Percentiles rank a stretch among this genome's conserved stretches.
Conservation (phyloP, 2,888 invertebrate species). For the Liodrosophila aerea region DNA sequence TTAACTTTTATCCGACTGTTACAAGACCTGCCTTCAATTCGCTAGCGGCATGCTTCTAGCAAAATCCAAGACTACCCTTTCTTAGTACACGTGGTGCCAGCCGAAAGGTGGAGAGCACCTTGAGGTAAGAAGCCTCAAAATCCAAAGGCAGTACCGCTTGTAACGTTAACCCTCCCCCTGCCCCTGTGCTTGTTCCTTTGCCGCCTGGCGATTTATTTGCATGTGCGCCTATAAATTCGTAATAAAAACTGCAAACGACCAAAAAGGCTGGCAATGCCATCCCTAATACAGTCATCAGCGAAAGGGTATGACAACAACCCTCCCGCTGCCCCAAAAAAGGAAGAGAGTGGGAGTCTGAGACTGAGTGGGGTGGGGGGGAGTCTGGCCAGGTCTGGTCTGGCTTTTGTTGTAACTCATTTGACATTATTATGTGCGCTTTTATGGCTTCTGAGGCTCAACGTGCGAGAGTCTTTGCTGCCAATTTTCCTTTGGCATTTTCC, state of each 20-base stretch:
- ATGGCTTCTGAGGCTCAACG: slow-evolving; percentile 71
- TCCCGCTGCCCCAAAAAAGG: slow-evolving; percentile 6
- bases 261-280: slow-evolving; percentile 50
- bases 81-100: too few species aligned
- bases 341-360: slow-evolving; percentile 7
- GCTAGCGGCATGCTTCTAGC: too few species aligned
- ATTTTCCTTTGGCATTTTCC: slow-evolving; percentile 36
- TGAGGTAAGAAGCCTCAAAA: too few species aligned
- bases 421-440: slow-evolving; percentile 78
- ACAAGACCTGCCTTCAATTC: too few species aligned
- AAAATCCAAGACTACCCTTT: too few species aligned
- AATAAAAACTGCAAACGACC: slow-evolving; percentile 79
- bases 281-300: slow-evolving; percentile 75
- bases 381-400: slow-evolving; percentile 34
- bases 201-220: slow-evolving; percentile 73
- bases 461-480: slow-evolving; percentile 40
- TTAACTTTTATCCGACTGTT: too few species aligned
- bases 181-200: not conserved
- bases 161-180: not conserved
- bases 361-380: slow-evolving; percentile 6
- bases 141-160: too few species aligned
- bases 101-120: too few species aligned
- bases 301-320: slow-evolving; percentile 49
- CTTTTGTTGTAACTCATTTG: slow-evolving; percentile 77
- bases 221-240: slow-evolving; percentile 79